Evolutionary conservation across 1,140 invertebrate genomes (phyloP), one percentile per base, ranked within the genome.

Genomic region (Drosophila setifemur): DNA sequence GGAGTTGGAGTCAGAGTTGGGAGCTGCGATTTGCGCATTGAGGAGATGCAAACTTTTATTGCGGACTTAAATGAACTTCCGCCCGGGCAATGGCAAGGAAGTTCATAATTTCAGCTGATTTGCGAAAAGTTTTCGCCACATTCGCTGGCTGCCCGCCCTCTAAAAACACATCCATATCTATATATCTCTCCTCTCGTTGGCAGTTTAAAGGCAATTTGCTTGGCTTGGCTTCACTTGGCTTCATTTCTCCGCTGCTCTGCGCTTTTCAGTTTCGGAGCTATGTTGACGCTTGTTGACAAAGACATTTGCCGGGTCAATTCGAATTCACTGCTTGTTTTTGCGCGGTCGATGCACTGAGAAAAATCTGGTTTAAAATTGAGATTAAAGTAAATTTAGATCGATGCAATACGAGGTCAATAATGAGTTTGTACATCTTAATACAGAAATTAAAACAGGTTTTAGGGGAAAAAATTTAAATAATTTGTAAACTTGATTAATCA

Each of bases 91-190:
- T 69, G 66, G 54, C 68, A 71, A 79, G 78, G 83, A 83, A 88
- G 85, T 88, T 88, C 85, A 88, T 88, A 88, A 88, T 85, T 86
- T 85, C 72, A 86, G 67, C 81, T 85, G 81, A 85, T 85, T 85
- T 85, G 75, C 66, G 33, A 85, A 83, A 83, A 66, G 37, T 83
- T 83, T 86, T 66, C 42, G 66, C 76, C 71, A 81, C 49, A 76
- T 66, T 67, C 42, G 55, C 33, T 33, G 35, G 33, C 48, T 53
- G 43, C 39, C 44, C 31, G 37, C 8, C 31, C 31, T 54, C 45
- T 8, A 18, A 53, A 25, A 18, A 28, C 6, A 26, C 16, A 3
- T 7, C 26, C 26, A 43, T 42, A 39, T 14, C 4, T 16, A 26
- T 19, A 19, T 25, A 11, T 19, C 4, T 29, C 45, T 28, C 37